phyloP scores from a whole-genome alignment of 1,140 invertebrate genomes.

The Battus philenor region DNA sequence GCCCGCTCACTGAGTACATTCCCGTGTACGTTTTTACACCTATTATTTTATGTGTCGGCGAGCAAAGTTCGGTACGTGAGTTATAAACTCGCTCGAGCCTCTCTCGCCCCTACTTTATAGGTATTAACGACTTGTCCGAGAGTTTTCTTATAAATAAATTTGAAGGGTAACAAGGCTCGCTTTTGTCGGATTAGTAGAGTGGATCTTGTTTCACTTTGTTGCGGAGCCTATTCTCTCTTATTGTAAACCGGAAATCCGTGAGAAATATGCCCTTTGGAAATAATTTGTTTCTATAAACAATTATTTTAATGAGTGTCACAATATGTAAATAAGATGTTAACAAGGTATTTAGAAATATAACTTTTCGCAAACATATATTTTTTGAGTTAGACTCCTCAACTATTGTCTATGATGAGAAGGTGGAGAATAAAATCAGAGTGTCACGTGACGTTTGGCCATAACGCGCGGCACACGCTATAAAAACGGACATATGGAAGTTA shows the following conservation, averaged over 20 bases:
- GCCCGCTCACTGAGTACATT: slow-evolving; percentile 72
- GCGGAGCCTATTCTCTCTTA: slow-evolving; percentile 63
- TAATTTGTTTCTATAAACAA: slow-evolving; percentile 18
- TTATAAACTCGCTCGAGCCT: slow-evolving; percentile 74
- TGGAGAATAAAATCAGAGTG: slow-evolving; percentile 41
- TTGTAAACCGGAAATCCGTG: slow-evolving; percentile 55
- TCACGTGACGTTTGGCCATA: slow-evolving; percentile 68
- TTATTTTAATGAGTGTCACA: no score
- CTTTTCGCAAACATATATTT: no score
- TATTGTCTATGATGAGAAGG: background rate
- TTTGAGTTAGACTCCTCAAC: no score
- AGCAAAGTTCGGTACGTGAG: slow-evolving; percentile 76
- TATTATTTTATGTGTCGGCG: slow-evolving; percentile 76
- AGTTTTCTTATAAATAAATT: slow-evolving; percentile 77
- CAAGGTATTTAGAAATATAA: no score
- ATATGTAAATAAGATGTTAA: no score
- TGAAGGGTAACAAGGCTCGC: slow-evolving; percentile 75
- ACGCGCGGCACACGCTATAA: slow-evolving; percentile 64
- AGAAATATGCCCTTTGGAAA: slow-evolving; percentile 28
- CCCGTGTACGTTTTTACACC: slow-evolving; percentile 75
- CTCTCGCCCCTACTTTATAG: slow-evolving; percentile 75
- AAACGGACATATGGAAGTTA: slow-evolving; percentile 70
- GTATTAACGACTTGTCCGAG: slow-evolving; percentile 76
- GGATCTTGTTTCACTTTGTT: slow-evolving; percentile 76
- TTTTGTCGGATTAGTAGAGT: slow-evolving; percentile 75